Base-by-base conservation (phyloP, 2,113 vertebrate genomes). In the Sminthopsis crassicaudata region DNA sequence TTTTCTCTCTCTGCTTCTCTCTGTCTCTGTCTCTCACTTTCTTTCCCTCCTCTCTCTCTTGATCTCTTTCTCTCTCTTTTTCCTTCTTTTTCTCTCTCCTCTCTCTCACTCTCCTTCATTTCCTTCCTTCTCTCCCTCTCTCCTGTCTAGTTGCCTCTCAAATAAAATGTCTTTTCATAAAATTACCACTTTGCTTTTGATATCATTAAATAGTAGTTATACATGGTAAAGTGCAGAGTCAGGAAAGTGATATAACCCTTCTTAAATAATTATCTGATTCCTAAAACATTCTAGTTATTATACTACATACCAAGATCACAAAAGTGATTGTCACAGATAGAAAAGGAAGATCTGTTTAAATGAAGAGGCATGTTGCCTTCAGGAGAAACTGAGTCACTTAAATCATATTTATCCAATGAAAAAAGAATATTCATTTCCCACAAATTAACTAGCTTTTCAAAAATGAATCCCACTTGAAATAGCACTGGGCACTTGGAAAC, bases 1-100 rank as follows among this genome's bases (percentile, higher is more conserved):
- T 1, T 53, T 53, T 9, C 4, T 2, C 19, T 19, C 19, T 16
- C 19, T 2, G 2, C 53, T 54, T 4, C 4, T 23, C 22, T 23
- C 4, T 4, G 22, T 4, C 4, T 4, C 22, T 0, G 0, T 4
- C 4, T 25, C 24, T 24, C 23, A 0, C 24, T 24, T 24, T 24
- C 23, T 55, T 22, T 6, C 4, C 7, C 23, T 55, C 23, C 7
- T 1, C 23, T 7, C 6, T 1, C 1, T 8, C 7, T 25, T 5
- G 5, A 48, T 48, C 7, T 25, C 24, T 25, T 7, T 8, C 23
- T 55, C 23, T 24, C 22, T 48, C 0, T 23, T 3, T 54, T 4
- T 55, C 23, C 8, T 7, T 8, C 1, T 25, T 8, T 8, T 1
- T 8, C 4, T 25, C 24, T 25, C 23, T 25, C 24, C 54, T 24